A percentile compares a stretch with the other conserved stretches of the same genome.
These are phyloP conservation scores for Lucifuga dentata DNA, from an alignment of 2,113 vertebrate species.

Conservation along the genomic window DNA sequence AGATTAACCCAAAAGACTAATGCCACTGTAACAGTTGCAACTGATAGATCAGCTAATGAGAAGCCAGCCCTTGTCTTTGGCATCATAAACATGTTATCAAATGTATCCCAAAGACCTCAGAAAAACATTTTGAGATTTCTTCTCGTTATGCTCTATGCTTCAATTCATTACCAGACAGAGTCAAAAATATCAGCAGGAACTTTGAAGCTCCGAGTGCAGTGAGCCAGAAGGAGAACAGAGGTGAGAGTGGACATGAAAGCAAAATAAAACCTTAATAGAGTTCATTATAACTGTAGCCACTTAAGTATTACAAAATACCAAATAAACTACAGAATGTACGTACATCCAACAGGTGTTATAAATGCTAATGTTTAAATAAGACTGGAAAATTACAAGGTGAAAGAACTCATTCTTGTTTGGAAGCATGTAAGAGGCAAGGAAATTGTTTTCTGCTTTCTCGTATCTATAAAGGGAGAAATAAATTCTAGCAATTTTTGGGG, in stretches of 20 bases:
- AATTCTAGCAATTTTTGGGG: no score
- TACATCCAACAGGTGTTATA: slow-evolving; percentile 30
- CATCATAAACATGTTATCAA: slow-evolving; percentile 85
- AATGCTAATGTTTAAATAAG: slow-evolving; percentile 26
- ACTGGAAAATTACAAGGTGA: no score
- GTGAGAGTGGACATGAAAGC: slow-evolving; percentile 61
- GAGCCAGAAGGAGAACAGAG: slow-evolving; percentile 56
- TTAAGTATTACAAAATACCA: slow-evolving; percentile 39
- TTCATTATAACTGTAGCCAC: slow-evolving; percentile 36
- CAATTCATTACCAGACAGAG: slow-evolving; percentile 77
- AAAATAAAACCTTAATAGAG: slow-evolving; percentile 44
- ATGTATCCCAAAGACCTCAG: slow-evolving; percentile 81
- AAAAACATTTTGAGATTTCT: slow-evolving; percentile 74
- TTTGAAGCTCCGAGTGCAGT: slow-evolving; percentile 64
- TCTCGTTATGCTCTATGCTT: slow-evolving; percentile 67
- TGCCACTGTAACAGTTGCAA: slow-evolving; percentile 76
- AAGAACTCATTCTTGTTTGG: no score
- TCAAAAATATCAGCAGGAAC: slow-evolving; percentile 67
- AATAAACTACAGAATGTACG: slow-evolving; percentile 19
- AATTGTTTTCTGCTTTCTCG: no score
- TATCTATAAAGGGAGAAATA: no score
- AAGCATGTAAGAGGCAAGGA: no score
- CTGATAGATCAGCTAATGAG: slow-evolving; percentile 83
- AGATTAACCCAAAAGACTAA: slow-evolving; percentile 84
- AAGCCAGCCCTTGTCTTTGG: slow-evolving; percentile 83